These are phyloP conservation scores for Catalaphyllia jardinei DNA, from an alignment of 64 coral and sea anemone species.

Conservation along the genomic window DNA sequence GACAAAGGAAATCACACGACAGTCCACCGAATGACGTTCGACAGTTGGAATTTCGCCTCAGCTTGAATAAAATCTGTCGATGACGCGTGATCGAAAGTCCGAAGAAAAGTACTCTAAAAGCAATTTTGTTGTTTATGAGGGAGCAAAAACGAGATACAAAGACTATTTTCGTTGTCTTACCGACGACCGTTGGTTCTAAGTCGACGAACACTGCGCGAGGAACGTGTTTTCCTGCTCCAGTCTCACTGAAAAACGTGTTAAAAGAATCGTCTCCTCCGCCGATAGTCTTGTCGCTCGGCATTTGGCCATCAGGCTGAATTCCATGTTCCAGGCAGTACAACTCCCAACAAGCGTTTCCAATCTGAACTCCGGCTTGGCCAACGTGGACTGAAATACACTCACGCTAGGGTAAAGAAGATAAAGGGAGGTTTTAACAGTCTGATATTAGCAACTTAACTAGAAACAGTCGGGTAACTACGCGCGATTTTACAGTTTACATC, in stretches of 20 bases:
- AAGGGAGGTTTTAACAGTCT: too few species aligned
- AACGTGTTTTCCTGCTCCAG: slow-evolving; percentile 15
- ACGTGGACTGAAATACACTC: too few species aligned
- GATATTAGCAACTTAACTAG: too few species aligned
- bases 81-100: not conserved
- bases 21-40: too few species aligned
- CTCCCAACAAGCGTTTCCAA: too few species aligned
- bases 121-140: not conserved
- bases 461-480: too few species aligned
- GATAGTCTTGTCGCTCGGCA: too few species aligned
- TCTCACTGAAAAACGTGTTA: slow-evolving; percentile 22
- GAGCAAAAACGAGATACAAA: not conserved
- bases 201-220: slow-evolving; percentile 17
- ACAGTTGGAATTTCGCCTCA: too few species aligned
- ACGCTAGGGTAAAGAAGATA: not conserved
- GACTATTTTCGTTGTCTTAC: not conserved
- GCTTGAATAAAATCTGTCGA: not conserved
- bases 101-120: not conserved
- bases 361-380: too few species aligned
- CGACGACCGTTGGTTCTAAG: slow-evolving; percentile 3
- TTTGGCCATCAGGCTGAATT: too few species aligned
- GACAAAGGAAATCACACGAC: too few species aligned
- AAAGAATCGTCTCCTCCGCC: slow-evolving; percentile 24
- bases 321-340: too few species aligned
- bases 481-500: not conserved